phyloP scores from a whole-genome alignment of 2,797 vertebrate genomes.

The Lagodon rhomboides region DNA sequence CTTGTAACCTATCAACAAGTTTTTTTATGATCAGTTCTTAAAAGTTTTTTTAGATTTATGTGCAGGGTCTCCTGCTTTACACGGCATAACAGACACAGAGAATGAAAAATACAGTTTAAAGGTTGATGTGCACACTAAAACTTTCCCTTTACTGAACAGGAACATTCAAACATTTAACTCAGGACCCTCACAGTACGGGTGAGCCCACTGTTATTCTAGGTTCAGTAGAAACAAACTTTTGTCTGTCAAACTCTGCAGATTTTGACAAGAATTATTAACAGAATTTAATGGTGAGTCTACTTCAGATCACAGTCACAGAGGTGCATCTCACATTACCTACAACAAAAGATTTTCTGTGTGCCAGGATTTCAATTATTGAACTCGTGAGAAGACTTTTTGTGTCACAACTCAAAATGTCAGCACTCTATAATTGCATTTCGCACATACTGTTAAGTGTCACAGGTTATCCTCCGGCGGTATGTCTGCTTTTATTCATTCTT shows the following conservation, averaged over 20 bases:
- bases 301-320: conserved; percentile 6
- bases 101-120: neutral
- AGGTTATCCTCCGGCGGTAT: neutral
- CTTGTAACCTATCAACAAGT: neutral
- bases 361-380: neutral
- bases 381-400: neutral
- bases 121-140: conserved; percentile 3
- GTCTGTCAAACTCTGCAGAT: neutral
- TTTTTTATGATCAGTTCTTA: neutral
- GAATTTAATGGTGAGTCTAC: conserved; percentile 8
- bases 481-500: neutral
- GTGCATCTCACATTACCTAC: conserved; percentile 1
- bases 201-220: neutral
- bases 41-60: neutral
- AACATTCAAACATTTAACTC: conserved; percentile 3
- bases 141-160: neutral
- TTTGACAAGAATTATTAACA: neutral
- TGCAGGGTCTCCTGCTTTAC: neutral
- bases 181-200: neutral
- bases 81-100: neutral
- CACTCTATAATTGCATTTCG: no score
- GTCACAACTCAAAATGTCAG: conserved; percentile 5
- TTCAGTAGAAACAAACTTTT: conserved; percentile 21
- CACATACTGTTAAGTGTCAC: neutral
- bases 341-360: neutral